phyloP scores from a whole-genome alignment of 2,113 vertebrate genomes.

The Chaetodon trifascialis region DNA sequence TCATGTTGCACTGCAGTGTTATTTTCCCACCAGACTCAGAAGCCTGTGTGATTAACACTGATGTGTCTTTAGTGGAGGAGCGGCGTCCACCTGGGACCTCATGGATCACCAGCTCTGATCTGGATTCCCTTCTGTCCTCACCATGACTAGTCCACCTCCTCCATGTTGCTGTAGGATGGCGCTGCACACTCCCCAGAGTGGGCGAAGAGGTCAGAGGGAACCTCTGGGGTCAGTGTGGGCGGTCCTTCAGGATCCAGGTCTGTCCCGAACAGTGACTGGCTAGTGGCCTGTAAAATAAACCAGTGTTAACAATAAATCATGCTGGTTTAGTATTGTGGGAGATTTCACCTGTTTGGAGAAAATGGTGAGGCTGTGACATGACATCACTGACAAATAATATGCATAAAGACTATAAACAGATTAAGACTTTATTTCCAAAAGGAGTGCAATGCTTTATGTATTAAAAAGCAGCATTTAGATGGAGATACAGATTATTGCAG shows the following conservation, averaged over 20 bases:
- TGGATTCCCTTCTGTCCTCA: background rate
- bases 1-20: constrained; percentile 20
- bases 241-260: constrained; percentile 90
- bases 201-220: constrained; percentile 87
- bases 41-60: constrained; percentile 39
- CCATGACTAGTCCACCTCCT: constrained; percentile 91
- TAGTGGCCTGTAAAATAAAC: constrained; percentile 95
- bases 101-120: background rate
- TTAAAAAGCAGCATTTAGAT: constrained; percentile 58
- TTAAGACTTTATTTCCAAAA: constrained; percentile 69
- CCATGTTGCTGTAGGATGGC: constrained; percentile 97
- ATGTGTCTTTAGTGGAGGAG: constrained; percentile 20
- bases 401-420: constrained; percentile 16
- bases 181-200: constrained; percentile 87
- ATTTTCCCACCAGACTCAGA: constrained; percentile 12
- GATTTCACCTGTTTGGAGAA: background rate
- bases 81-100: background rate
- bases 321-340: background rate
- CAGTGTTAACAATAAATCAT: constrained; percentile 66
- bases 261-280: constrained; percentile 87
- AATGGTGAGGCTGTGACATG: background rate
- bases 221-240: constrained; percentile 87
- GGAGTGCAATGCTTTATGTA: constrained; percentile 43
- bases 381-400: constrained; percentile 26
- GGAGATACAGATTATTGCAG: constrained; percentile 67